These are phyloP conservation scores for Suillia variegata DNA, from an alignment of 2,888 invertebrate genomes.

Conservation along the genomic window DNA sequence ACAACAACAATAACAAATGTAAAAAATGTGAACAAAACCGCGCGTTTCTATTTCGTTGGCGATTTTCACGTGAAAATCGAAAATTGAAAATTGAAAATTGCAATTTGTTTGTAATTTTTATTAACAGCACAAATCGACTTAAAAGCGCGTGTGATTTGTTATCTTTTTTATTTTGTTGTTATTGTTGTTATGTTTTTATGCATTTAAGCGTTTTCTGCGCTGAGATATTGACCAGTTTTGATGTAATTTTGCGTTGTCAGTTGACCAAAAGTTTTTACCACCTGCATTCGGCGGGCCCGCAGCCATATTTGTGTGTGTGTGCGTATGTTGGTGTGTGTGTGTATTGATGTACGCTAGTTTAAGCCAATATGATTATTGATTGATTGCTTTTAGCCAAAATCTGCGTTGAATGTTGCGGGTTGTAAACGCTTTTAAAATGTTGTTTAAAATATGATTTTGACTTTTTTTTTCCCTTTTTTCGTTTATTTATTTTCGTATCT, in stretches of 20 bases:
- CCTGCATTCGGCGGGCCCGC: slow-evolving; percentile 43
- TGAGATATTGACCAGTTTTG: neutral
- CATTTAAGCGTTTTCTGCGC: too few relatives aligned
- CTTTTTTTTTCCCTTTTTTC: too few relatives aligned
- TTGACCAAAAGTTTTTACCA: slow-evolving; percentile 51
- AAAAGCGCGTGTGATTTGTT: slow-evolving; percentile 1
- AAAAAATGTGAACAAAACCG: too few relatives aligned
- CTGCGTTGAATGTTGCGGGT: neutral
- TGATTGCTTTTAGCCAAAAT: slow-evolving; percentile 48
- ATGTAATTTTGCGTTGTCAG: slow-evolving; percentile 32
- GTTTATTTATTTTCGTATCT: too few relatives aligned
- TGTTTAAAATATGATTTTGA: neutral
- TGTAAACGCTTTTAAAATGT: neutral
- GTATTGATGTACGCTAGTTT: too few relatives aligned
- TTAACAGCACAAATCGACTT: slow-evolving; percentile 6
- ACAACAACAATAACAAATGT: too few relatives aligned
- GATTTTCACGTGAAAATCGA: too few relatives aligned
- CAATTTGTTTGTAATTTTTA: slow-evolving; percentile 27
- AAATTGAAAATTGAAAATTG: too few relatives aligned
- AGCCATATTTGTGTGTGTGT: slow-evolving; percentile 19
- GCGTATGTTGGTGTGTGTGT: too few relatives aligned
- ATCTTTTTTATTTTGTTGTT: neutral
- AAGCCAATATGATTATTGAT: slow-evolving; percentile 37
- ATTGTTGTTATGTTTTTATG: too few relatives aligned
- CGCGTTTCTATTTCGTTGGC: too few relatives aligned